Conservation (phyloP, 2,888 invertebrate genomes). For the Catocala fraxini region DNA sequence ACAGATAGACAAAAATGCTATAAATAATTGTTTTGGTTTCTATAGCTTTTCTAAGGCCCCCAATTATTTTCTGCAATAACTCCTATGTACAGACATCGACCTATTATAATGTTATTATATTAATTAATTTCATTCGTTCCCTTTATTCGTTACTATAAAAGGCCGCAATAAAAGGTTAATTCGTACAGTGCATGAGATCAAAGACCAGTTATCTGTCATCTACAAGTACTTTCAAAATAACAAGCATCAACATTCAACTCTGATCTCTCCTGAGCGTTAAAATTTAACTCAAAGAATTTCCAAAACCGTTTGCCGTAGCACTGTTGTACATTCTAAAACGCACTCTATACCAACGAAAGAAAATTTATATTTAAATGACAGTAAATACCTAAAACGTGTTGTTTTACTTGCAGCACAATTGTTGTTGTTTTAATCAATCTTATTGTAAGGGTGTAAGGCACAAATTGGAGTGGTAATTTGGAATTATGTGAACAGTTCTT, state of each 20-base stretch:
- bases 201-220: slow-evolving; percentile 1
- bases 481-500: slow-evolving; percentile 27
- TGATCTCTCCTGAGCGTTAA: slow-evolving; percentile 21
- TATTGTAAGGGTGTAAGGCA: slow-evolving; percentile 33
- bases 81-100: too few relatives aligned
- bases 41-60: too few relatives aligned
- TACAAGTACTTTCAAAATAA: slow-evolving; percentile 6
- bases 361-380: slow-evolving; percentile 20
- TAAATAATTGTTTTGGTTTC: too few relatives aligned
- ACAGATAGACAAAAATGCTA: too few relatives aligned
- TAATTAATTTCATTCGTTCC: too few relatives aligned
- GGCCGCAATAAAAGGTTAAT: too few relatives aligned
- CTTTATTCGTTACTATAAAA: too few relatives aligned
- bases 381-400: slow-evolving; percentile 18
- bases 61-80: too few relatives aligned
- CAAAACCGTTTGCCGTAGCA: slow-evolving; percentile 15
- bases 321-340: slow-evolving; percentile 10
- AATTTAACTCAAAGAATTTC: slow-evolving; percentile 21
- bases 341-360: slow-evolving; percentile 9
- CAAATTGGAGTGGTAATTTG: slow-evolving; percentile 41
- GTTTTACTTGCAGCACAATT: slow-evolving; percentile 29
- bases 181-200: not conserved
- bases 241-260: slow-evolving; percentile 27
- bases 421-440: slow-evolving; percentile 33
- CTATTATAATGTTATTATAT: too few relatives aligned